Evolutionary conservation across 2,113 vertebrate genomes (phyloP).

Genomic region (Mesoclemmys tuberculata): DNA sequence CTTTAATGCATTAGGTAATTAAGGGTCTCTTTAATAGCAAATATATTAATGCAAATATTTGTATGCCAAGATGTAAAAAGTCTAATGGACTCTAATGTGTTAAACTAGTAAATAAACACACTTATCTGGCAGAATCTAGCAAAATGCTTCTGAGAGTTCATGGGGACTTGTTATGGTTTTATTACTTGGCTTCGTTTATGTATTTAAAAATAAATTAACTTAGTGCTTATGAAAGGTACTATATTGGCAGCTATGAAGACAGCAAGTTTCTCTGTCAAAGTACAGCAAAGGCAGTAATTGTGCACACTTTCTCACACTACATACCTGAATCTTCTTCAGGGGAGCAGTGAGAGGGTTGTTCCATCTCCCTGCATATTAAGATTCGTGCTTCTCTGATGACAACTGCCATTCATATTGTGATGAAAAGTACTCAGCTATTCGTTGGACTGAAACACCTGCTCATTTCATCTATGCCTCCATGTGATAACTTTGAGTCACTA

Average conservation of each 20-base stretch:
- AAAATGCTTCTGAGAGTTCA: neutral
- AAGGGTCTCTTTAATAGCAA: neutral
- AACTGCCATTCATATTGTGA: neutral
- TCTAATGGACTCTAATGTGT: neutral
- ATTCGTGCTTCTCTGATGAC: neutral
- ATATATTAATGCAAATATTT: neutral
- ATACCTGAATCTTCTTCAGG: rapidly evolving
- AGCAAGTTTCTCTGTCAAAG: neutral
- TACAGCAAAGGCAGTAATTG: neutral
- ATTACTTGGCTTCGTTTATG: neutral
- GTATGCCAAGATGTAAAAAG: neutral
- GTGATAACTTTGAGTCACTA: neutral
- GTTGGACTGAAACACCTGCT: neutral
- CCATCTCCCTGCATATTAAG: neutral
- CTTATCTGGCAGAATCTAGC: neutral
- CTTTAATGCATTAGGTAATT: neutral
- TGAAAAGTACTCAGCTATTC: rapidly evolving
- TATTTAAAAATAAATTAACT: neutral
- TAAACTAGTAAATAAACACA: neutral
- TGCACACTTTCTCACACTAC: neutral
- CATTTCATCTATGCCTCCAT: rapidly evolving
- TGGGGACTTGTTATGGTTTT: neutral
- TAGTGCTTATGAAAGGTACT: neutral
- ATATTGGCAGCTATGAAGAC: neutral
- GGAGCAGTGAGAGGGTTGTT: neutral